Conservation (phyloP, 2,113 vertebrate species). For the Eurystomus gularis region DNA sequence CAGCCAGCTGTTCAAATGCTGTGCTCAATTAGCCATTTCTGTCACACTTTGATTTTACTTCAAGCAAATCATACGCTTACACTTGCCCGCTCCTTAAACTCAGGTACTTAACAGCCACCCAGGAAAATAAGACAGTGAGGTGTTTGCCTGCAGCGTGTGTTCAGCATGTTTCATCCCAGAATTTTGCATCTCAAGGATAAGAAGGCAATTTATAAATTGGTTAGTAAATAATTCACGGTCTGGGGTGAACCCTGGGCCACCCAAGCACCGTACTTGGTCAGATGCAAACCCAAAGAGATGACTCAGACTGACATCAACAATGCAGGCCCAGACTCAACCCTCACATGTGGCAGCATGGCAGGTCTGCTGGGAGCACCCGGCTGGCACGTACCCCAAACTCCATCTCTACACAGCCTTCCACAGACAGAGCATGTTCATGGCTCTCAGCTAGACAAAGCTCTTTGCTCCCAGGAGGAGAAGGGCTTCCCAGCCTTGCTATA, state of each 20-base stretch:
- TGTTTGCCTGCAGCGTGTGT: accelerated
- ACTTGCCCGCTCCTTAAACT: background rate
- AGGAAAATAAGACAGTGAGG: background rate
- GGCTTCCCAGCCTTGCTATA: background rate
- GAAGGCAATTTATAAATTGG: accelerated
- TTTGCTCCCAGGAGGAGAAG: background rate
- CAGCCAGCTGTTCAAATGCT: background rate
- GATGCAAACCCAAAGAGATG: background rate
- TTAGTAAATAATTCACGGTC: background rate
- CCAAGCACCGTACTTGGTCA: background rate
- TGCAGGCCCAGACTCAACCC: background rate
- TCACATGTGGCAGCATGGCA: background rate
- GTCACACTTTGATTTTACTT: background rate
- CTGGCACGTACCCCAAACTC: background rate
- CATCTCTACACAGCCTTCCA: background rate
- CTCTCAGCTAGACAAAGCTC: background rate
- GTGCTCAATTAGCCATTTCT: background rate
- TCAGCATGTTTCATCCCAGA: background rate
- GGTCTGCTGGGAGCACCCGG: background rate
- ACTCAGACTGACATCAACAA: accelerated
- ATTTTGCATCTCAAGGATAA: background rate
- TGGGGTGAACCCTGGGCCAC: background rate
- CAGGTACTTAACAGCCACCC: background rate
- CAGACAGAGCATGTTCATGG: accelerated
- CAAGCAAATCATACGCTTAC: background rate